Conservation (phyloP, 2,113 vertebrate species). For the Suricata suricatta region DNA sequence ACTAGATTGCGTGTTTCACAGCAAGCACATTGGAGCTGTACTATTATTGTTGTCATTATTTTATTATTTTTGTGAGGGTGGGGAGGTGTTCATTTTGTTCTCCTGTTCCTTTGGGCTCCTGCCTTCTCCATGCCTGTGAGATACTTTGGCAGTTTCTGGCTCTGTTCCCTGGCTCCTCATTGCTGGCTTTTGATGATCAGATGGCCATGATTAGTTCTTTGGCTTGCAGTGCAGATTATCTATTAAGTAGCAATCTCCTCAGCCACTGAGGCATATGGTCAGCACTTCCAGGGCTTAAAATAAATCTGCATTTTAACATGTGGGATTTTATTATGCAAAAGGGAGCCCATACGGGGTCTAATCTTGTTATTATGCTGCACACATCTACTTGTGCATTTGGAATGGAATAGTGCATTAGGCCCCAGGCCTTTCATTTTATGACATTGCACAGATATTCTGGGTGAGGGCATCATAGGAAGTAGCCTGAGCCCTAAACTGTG, state of each 20-base stretch:
- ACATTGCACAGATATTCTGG: neutral
- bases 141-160: neutral
- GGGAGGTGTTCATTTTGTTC: neutral
- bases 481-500: neutral
- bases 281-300: conserved; percentile 73
- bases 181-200: conserved; percentile 69
- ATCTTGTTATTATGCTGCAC: conserved; percentile 46
- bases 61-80: neutral
- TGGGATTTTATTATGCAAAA: conserved; percentile 77
- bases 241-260: conserved; percentile 71
- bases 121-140: neutral
- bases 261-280: conserved; percentile 74
- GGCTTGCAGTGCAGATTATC: conserved; percentile 64
- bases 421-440: neutral
- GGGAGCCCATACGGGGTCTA: conserved; percentile 28
- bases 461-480: neutral
- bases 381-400: conserved; percentile 43
- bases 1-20: neutral
- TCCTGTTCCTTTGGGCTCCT: neutral
- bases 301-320: conserved; percentile 76
- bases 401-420: neutral
- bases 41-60: neutral
- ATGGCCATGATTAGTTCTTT: conserved; percentile 70
- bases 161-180: conserved; percentile 29
- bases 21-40: neutral